Evolutionary conservation across 2,888 invertebrate species (phyloP), one percentile per base, ranked within the genome.

Genomic region (Anoplius nigerrimus): DNA sequence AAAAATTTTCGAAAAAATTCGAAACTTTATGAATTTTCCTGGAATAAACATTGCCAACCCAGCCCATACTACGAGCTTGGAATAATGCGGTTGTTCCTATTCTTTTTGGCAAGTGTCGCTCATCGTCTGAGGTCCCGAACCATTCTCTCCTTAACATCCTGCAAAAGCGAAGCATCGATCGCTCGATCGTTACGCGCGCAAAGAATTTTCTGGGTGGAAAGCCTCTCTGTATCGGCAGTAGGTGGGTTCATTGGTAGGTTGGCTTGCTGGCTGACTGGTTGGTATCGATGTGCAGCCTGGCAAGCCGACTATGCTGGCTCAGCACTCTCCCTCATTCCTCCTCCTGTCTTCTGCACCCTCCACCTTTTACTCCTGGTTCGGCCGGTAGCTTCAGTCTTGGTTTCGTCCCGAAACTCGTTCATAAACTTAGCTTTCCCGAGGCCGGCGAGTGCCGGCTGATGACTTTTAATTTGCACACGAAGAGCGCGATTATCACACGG

Each of bases 251-350:
- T 82, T 72, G 82, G 82, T 82, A 83, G 80, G 82, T 83, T 84
- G 79, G 84, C 81, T 82, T 79, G 85, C 82, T 85, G 83, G 84
- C 83, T 86, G 84, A 84, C 85, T 85, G 85, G 82, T 81, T 85
- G 86, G 85, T 87, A 88, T 88, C 88, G 87, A 88, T 88, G 87
- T 84, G 87, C 86, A 79, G 85, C 81, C 84, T 83, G 80, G 82
- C 83, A 84, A 81, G 82, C 82, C 81, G 82, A 83, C 84, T 85
- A 77, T 88, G 88, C 88, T 87, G 85, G 86, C 87, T 88, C 88
- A 88, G 88, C 88, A 88, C 83, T 87, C 85, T 87, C 84, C 85
- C 86, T 86, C 85, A 72, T 85, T 81, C 77, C 83, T 82, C 82
- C 79, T 80, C 72, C 79, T 69, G 73, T 63, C 66, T 75, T 72